Base-by-base conservation (phyloP, 2,113 vertebrate genomes). In the Pituophis catenifer region DNA sequence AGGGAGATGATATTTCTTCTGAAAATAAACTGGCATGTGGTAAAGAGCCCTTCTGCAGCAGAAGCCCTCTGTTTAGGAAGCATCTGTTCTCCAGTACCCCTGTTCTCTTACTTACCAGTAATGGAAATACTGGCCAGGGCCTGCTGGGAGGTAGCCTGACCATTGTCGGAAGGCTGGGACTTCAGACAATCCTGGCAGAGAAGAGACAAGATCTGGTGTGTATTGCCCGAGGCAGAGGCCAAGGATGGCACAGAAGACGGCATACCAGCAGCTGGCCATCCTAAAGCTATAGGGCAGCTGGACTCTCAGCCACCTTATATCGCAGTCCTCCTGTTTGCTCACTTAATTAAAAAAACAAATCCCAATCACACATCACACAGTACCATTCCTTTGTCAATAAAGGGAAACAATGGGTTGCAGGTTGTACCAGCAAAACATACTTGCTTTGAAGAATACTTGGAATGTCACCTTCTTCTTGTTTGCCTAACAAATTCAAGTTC, bases 191-290 rank as follows among this genome's bases (percentile, higher is more conserved):
- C 94, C 96, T 2, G 95, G 95, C n/a, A 95, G 57, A 0, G 89
- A 94, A 29, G 92, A 98, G 92, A 96, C 90, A 7, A 97, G 94
- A 50, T 97, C 96, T 19, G 48, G 95, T 3, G 75, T 8, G 1
- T 86, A 85, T 33, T 95, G 92, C 12, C 94, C 89, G 12, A 70
- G 48, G 58, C 94, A 26, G 57, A 90, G 48, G 21, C 89, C 62
- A 29, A 88, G 50, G 26, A 38, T 89, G 10, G 89, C 65, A 17
- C 89, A 65, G 9, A 89, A 1, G 8, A 29, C 17, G 7, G 90
- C 8, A 9, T 88, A n/a, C 24, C 44, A 23, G 10, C 5, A 19
- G 33, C 44, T 8, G 21, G 10, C 44, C 92, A 89, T 94, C 53
- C 15, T n/a, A n/a, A n/a, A 0, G 55, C 3, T 12, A 5, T 7